A percentile compares a stretch with the other conserved stretches of the same genome.
Evolutionary conservation across 2,888 invertebrate genomes (phyloP).

Genomic region (Drosophila cracens): DNA sequence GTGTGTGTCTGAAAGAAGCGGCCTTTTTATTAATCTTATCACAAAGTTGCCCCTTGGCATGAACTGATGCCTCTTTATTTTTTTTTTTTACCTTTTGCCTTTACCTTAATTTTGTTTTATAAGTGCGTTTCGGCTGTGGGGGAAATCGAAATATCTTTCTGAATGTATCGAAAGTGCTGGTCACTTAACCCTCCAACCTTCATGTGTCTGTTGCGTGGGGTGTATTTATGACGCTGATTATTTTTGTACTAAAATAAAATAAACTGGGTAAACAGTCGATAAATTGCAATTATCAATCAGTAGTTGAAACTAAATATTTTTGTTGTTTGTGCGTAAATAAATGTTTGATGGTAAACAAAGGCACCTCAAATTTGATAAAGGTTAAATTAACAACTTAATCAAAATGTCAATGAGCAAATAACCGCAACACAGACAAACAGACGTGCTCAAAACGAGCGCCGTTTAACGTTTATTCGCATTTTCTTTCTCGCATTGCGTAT

Average conservation of each 20-base stretch:
- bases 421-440: conserved; percentile 45
- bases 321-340: conserved; percentile 34
- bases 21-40: conserved; percentile 72
- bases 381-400: conserved; percentile 68
- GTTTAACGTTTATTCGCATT: conserved; percentile 17
- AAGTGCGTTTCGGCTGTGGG: conserved; percentile 13
- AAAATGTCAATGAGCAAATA: conserved; percentile 78
- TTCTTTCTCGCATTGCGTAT: conserved; percentile 17
- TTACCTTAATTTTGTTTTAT: conserved; percentile 43
- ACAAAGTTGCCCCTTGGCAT: conserved; percentile 59
- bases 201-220: conserved; percentile 29
- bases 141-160: conserved; percentile 32
- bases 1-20: conserved; percentile 15
- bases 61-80: conserved; percentile 34
- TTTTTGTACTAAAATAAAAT: conserved; percentile 57
- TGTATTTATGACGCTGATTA: conserved; percentile 68
- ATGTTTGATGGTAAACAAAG: conserved; percentile 53
- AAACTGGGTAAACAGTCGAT: conserved; percentile 58
- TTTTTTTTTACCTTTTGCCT: conserved; percentile 33
- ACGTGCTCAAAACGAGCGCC: conserved; percentile 55
- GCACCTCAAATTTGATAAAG: conserved; percentile 34
- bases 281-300: conserved; percentile 30
- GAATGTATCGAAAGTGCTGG: conserved; percentile 31
- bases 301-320: conserved; percentile 12
- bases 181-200: conserved; percentile 22